Evolutionary conservation across 1,140 invertebrate species (phyloP), one percentile per base, ranked within the genome.

Genomic region (Lethocerus indicus): DNA sequence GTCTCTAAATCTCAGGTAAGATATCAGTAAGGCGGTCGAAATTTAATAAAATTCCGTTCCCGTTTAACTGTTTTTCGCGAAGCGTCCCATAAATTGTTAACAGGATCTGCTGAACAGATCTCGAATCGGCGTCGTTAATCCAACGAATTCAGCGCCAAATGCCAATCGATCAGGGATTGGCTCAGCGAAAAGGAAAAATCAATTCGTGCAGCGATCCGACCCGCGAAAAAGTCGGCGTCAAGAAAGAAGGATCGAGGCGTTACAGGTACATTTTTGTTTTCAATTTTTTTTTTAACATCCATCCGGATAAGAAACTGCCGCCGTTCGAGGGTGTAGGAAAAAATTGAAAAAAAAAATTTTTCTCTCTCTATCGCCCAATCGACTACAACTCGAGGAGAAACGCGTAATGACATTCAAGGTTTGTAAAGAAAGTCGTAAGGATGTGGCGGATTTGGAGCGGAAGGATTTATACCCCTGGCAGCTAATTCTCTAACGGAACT

Each of bases 181-280:
- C 61, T 89, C 16, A 73, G 71, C 29, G 68, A 61, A 76, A 74
- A 51, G 78, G 85, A 47, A 84, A 85, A 59, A 61, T 90, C 4
- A 60, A 76, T 13, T 75, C 86, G 32, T 82, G 79, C 58, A 79
- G 85, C 58, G 83, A 87, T 61, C 68, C 79, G 1, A 76, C 71
- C 40, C 87, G 87, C 18, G 87, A 92, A 63, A 85, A 84, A 62
- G 69, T 71, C 3, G 84, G 88, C 59, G 77, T 91, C 39, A 63
- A 72, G 25, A 76, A 79, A 49, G n/a, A n/a, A 78, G 85, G 66
- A 67, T 90, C 12, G 73, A 77, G 23, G 76, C 71, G 1, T 63
- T 89, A 1, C 68, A 75, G 54, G 68, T 68, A 57, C 56, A 54
- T 49, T 26, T 21, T n/a, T n/a, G n/a, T n/a, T n/a, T n/a, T n/a